Evolutionary conservation across 2,113 vertebrate genomes (phyloP), one percentile per base, ranked within the genome.

Genomic region (Acanthochromis polyacanthus): DNA sequence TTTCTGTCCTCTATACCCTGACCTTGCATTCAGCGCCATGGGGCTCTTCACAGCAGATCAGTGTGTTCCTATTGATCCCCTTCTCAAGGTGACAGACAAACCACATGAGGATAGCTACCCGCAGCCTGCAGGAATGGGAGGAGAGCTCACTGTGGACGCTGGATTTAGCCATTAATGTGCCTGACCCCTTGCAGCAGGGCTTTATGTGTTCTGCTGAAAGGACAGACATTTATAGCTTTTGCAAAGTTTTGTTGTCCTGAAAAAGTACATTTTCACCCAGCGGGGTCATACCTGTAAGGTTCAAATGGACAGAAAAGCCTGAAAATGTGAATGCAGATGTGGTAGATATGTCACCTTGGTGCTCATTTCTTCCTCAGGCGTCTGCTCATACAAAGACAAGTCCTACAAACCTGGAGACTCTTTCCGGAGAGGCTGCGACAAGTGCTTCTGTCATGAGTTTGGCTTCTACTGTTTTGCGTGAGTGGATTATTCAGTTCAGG

Each of bases 391-490:
- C 76, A 91, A 92, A 30, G 76, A 87, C 52, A 90, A 82, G 70
- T 70, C 66, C 50, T 92, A 87, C 76, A 93, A 87, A 85, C 83
- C 89, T 5, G 91, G 91, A 60, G 88, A 93, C 4, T 83, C 79
- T n/a, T 92, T 92, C 75, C 16, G 14, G 22, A 90, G 87, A 78
- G 92, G 87, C 74, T 94, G 91, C 59, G 85, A 94, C 68, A 85
- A 84, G 43, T 92, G 90, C 51, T 91, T 83, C 84, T 93, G 92
- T 53, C 86, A 89, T 16, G 64, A 79, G 4, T 69, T 69, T 71
- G 93, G 92, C 2, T 88, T 82, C 46, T 87, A 88, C 75, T 94
- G 92, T 76, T 57, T 81, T 36, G 14, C 80, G 87, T 93, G 79
- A 92, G 89, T 86, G 25, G 7, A 53, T 53, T 9, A 10, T 38